Percentiles rank a stretch among this genome's conserved stretches.
Conservation (phyloP, 2,888 invertebrate genomes). For the Branchellion lobata region DNA sequence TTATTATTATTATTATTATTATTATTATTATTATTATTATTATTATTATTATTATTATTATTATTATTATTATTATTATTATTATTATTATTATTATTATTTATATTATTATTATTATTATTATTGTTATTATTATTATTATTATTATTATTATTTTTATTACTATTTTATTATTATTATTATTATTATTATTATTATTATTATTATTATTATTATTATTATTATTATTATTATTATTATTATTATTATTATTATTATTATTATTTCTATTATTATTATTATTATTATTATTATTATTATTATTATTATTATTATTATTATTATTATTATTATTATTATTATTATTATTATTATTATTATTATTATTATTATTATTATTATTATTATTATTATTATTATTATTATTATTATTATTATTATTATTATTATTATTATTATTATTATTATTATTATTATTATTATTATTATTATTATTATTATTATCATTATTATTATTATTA, state of each 20-base stretch:
- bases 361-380: not conserved
- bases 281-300: not conserved
- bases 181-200: not conserved
- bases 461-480: too few species aligned
- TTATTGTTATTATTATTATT: not conserved
- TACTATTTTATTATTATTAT: not conserved
- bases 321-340: too few species aligned
- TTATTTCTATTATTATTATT: not conserved
- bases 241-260: not conserved
- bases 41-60: not conserved
- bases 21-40: constrained; percentile 15
- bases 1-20: constrained; percentile 4
- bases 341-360: not conserved
- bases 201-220: not conserved
- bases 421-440: not conserved
- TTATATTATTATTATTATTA: not conserved
- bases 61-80: not conserved
- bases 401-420: not conserved
- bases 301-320: constrained; percentile 8
- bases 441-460: too few species aligned
- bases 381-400: not conserved
- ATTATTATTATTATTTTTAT: not conserved
- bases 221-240: not conserved
- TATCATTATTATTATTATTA: too few species aligned
- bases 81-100: not conserved